Evolutionary conservation across 2,797 vertebrate species (phyloP), one percentile per base, ranked within the genome.

Genomic region (Falco biarmicus): DNA sequence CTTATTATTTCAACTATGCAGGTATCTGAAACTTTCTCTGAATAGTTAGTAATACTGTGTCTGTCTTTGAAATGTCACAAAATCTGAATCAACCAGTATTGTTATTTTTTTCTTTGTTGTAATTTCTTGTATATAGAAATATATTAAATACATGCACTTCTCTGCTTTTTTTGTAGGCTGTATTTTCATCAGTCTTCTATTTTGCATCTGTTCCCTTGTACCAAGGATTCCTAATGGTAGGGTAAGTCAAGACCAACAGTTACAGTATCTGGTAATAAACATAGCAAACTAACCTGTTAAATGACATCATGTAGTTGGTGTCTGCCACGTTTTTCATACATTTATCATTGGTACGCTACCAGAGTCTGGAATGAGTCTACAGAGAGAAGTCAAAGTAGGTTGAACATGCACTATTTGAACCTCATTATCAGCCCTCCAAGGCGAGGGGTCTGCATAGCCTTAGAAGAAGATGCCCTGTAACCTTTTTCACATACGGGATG

Each of bases 1-100:
- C 99, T 99, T 98, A 98, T 99, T 98, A 99, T 99, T 98, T 99
- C 99, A 95, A 98, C 99, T 97, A 99, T 99, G 99, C 99, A 99
- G 99, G 99, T 99, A 98, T 69, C 86, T 84, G 66, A 87, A 89
- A 63, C 16, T 82, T 77, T 50, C 86, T 87, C 29, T 64, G 11
- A 66, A 14, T n/a, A 50, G 45, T 56, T 43, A 68, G 68, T 75
- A 69, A 24, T n/a, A 39, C 29, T 83, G 2, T 51, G 9, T 70
- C 74, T 41, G 17, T 63, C n/a, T 91, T 79, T 65, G 37, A 84
- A 88, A 70, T 60, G n/a, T 64, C 61, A 64, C 14, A 28, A 59
- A 70, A 69, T 64, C 28, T 41, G 65, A 77, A 47, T n/a, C 37
- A 61, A 68, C 31, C 12, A 41, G 3, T 65, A 50, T 34, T 51